phyloP scores from a whole-genome alignment of 2,888 invertebrate genomes.

The Coelinius sp. region DNA sequence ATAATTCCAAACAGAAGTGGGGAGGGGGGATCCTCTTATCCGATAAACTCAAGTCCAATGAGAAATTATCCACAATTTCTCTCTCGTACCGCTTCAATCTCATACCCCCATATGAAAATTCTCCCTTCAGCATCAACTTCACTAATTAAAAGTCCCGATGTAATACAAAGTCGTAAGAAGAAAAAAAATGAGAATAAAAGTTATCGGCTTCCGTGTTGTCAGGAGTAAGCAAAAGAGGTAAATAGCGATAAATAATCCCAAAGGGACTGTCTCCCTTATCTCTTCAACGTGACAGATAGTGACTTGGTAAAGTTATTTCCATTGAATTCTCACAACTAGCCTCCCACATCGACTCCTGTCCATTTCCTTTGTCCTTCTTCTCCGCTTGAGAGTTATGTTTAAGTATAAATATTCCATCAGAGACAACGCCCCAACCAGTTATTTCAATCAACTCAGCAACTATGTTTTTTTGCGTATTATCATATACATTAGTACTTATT shows the following conservation, averaged over 20 bases:
- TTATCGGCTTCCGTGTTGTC: constrained; percentile 19
- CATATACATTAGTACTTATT: constrained; percentile 7
- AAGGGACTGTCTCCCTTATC: constrained; percentile 18
- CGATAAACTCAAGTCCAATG: background rate
- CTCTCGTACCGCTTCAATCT: background rate
- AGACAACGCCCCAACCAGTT: constrained; percentile 11
- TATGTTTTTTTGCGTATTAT: constrained; percentile 21
- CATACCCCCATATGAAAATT: background rate
- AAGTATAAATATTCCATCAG: background rate
- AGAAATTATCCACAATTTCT: background rate
- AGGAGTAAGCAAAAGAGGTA: background rate
- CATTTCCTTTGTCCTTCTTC: constrained; percentile 1
- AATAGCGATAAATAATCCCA: constrained; percentile 14
- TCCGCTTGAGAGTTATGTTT: background rate
- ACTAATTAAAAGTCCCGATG: background rate
- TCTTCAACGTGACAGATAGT: constrained; percentile 16
- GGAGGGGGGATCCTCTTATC: background rate
- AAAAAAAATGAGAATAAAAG: background rate
- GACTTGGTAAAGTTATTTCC: constrained; percentile 13
- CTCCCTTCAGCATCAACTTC: background rate
- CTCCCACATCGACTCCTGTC: constrained; percentile 7
- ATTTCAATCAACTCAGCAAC: constrained; percentile 25
- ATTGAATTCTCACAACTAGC: constrained; percentile 21
- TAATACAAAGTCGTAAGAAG: background rate
- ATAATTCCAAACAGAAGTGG: background rate